phyloP scores from a whole-genome alignment of 2,113 vertebrate species.

The Carollia perspicillata region DNA sequence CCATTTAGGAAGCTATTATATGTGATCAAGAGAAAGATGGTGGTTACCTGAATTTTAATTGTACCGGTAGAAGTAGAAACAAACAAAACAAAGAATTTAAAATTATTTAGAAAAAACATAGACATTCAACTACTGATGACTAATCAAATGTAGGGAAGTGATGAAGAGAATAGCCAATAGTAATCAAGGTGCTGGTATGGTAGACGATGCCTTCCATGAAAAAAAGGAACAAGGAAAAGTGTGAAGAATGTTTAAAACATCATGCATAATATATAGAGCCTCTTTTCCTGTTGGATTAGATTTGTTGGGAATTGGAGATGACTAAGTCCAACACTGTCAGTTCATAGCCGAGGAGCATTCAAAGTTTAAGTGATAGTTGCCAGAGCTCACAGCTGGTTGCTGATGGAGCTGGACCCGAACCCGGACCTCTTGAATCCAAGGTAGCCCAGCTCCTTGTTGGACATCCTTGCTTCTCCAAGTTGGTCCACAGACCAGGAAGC shows the following conservation, averaged over 20 bases:
- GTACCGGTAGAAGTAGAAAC: neutral
- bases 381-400: neutral
- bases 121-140: neutral
- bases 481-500: neutral
- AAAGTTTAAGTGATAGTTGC: neutral
- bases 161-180: neutral
- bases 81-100: neutral
- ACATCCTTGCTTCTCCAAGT: neutral
- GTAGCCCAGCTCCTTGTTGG: neutral
- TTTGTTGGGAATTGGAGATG: neutral
- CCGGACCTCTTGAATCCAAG: neutral
- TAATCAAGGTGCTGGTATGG: neutral
- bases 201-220: neutral
- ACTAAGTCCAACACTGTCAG: neutral
- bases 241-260: neutral
- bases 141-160: neutral
- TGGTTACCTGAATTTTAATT: neutral
- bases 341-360: neutral
- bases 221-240: neutral
- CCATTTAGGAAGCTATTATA: neutral
- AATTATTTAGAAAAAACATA: neutral
- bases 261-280: neutral
- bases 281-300: neutral
- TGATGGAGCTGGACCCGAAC: neutral
- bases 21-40: neutral